A percentile compares a stretch with the other conserved stretches of the same genome.
Evolutionary conservation across 1,140 invertebrate species (phyloP).

Genomic region (Trachelipus rathkii): DNA sequence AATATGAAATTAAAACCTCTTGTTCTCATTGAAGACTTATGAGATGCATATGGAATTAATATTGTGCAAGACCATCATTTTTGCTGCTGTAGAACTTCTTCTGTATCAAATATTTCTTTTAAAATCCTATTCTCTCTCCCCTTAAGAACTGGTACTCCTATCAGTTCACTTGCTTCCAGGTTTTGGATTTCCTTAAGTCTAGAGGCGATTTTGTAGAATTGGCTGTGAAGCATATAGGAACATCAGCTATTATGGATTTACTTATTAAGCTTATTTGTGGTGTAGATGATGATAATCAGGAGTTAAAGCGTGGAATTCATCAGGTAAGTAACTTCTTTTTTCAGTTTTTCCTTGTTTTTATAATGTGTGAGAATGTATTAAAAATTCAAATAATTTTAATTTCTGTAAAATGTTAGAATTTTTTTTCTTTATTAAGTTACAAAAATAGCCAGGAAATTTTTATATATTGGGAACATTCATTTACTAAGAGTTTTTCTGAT

Average conservation of each 20-base stretch:
- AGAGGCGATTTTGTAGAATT: conserved; percentile 78
- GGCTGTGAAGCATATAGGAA: conserved; percentile 81
- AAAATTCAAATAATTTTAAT: too few relatives aligned
- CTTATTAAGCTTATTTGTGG: conserved; percentile 80
- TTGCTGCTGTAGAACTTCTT: neutral
- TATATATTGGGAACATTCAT: too few relatives aligned
- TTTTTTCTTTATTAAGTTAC: too few relatives aligned
- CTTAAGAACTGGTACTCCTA: conserved; percentile 82
- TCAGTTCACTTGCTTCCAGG: conserved; percentile 81
- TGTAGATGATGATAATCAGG: conserved; percentile 63
- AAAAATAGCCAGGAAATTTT: too few relatives aligned
- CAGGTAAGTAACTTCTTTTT: conserved; percentile 66
- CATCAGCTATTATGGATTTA: conserved; percentile 92
- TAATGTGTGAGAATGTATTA: too few relatives aligned
- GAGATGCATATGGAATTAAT: too few relatives aligned
- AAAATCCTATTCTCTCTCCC: conserved; percentile 46
- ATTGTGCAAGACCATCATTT: too few relatives aligned
- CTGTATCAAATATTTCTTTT: conserved; percentile 21
- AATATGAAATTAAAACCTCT: too few relatives aligned
- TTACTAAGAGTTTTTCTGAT: too few relatives aligned
- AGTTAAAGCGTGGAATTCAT: conserved; percentile 73
- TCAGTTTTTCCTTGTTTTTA: too few relatives aligned
- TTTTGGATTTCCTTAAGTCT: conserved; percentile 84
- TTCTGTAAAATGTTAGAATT: too few relatives aligned
- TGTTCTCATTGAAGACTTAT: too few relatives aligned